Conservation (phyloP, 2,113 vertebrate species). For the Patagioenas fasciata region DNA sequence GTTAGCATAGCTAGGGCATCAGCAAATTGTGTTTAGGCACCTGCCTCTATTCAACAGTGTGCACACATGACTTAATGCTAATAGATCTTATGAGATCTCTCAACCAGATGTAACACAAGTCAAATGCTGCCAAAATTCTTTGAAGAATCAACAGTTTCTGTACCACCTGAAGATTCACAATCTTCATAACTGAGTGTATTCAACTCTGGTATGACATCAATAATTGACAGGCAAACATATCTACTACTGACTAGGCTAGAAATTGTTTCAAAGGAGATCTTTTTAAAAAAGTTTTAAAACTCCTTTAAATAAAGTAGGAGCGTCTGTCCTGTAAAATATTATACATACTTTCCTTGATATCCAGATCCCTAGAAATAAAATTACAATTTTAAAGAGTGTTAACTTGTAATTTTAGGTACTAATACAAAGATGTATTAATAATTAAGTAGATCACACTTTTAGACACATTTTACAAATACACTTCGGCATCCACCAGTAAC, state of each 20-base stretch:
- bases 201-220: neutral
- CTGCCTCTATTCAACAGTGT: neutral
- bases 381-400: neutral
- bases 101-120: neutral
- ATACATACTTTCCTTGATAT: neutral
- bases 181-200: neutral
- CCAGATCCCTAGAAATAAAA: neutral
- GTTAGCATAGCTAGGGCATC: neutral
- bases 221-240: neutral
- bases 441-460: neutral
- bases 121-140: neutral
- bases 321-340: neutral
- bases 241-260: neutral
- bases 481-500: neutral
- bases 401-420: neutral
- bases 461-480: neutral
- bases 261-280: neutral
- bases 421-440: neutral
- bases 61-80: neutral
- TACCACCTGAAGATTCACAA: neutral
- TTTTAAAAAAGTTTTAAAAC: neutral
- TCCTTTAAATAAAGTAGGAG: neutral
- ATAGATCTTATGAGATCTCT: neutral
- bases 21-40: neutral
- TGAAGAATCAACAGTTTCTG: neutral